Conservation (phyloP, 2,113 vertebrate genomes). For the Australoheros scitulus region DNA sequence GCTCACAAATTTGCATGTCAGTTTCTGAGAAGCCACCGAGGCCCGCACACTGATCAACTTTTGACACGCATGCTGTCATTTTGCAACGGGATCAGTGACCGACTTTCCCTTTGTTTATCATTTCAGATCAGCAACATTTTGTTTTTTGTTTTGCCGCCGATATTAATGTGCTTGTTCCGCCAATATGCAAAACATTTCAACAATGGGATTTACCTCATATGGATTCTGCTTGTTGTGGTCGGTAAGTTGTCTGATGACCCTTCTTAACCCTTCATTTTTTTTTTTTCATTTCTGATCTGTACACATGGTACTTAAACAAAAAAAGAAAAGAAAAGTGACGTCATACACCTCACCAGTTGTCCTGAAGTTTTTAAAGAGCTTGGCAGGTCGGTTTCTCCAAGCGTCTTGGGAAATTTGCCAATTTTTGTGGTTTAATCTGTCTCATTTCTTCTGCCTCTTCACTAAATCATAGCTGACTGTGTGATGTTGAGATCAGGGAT, state of each 20-base stretch:
- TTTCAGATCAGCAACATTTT: conserved; percentile 97
- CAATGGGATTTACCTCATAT: conserved; percentile 98
- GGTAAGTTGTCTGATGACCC: conserved; percentile 85
- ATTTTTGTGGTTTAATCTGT: background rate
- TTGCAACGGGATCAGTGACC: conserved; percentile 27
- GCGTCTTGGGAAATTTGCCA: background rate
- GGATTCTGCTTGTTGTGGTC: conserved; percentile 94
- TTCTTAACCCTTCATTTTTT: background rate
- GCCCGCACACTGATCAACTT: conserved; percentile 18
- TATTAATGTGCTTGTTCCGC: conserved; percentile 96
- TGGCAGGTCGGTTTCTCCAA: background rate
- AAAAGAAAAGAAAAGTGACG: background rate
- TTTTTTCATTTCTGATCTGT: background rate
- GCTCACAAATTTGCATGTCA: background rate
- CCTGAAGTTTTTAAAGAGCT: too few species aligned
- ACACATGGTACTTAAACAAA: background rate
- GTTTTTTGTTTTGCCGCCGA: conserved; percentile 96
- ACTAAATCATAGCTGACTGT: background rate
- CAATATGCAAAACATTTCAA: conserved; percentile 98
- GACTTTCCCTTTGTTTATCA: conserved; percentile 51
- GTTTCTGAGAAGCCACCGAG: background rate
- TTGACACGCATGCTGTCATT: conserved; percentile 28
- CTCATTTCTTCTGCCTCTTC: background rate
- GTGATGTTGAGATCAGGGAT: background rate
- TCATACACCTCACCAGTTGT: background rate